phyloP scores from a whole-genome alignment of 1,140 invertebrate species.

The Listronotus bonariensis region DNA sequence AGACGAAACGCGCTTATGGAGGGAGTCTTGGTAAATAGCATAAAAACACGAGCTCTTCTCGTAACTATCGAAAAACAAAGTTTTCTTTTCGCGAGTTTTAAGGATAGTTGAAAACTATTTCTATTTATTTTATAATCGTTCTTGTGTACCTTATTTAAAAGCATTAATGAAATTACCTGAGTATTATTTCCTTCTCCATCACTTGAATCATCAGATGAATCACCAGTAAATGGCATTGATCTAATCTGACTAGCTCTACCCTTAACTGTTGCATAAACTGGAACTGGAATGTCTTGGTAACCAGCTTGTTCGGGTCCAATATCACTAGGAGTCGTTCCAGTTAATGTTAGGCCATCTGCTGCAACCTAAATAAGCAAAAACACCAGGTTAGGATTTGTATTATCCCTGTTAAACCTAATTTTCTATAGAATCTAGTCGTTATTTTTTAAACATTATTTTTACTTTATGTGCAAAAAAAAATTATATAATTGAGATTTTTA shows the following conservation, averaged over 20 bases:
- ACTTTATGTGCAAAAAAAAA: no score
- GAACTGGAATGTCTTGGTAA: constrained; percentile 86
- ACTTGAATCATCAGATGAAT: constrained; percentile 93
- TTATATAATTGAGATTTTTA: constrained; percentile 6
- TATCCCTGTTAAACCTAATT: no score
- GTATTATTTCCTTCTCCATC: constrained; percentile 87
- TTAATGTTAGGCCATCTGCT: constrained; percentile 75
- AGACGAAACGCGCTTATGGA: no score
- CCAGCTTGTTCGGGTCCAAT: constrained; percentile 63
- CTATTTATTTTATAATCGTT: no score
- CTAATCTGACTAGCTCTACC: constrained; percentile 93
- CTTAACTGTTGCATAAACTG: constrained; percentile 95
- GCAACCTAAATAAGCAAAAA: constrained; percentile 64
- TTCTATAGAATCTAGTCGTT: no score
- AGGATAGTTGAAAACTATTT: no score
- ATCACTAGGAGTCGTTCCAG: constrained; percentile 55
- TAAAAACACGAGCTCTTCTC: no score
- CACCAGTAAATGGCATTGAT: constrained; percentile 92
- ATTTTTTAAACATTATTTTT: no score
- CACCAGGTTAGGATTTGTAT: no score
- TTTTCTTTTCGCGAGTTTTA: no score
- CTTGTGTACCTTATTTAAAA: constrained; percentile 1
- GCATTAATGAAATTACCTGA: constrained; percentile 48
- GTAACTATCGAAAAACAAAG: no score
- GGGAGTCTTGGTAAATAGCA: no score